Evolutionary conservation across 2,797 vertebrate species (phyloP).

Genomic region (Allobates femoralis): DNA sequence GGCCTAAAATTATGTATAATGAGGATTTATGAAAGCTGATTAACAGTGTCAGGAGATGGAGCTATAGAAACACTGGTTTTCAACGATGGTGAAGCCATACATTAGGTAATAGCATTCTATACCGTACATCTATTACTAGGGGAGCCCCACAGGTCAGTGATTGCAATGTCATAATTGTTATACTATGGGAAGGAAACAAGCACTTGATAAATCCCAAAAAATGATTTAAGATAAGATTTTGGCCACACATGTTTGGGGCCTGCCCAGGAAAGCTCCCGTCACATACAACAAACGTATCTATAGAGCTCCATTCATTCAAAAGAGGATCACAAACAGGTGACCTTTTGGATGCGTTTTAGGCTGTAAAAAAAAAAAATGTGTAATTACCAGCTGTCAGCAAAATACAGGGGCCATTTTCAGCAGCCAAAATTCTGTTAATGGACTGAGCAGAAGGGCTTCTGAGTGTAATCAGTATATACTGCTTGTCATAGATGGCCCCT

Average conservation of each 20-base stretch:
- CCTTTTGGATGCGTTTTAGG: no score
- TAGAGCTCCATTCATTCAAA: background rate
- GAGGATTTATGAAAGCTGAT: background rate
- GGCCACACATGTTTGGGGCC: background rate
- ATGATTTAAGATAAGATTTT: no score
- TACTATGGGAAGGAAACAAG: background rate
- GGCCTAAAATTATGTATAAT: background rate
- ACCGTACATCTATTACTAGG: background rate
- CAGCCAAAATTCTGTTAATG: no score
- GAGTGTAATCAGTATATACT: no score
- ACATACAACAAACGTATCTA: background rate
- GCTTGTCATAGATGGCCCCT: no score
- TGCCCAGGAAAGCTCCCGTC: background rate
- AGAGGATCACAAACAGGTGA: no score
- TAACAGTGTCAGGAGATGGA: constrained; percentile 3
- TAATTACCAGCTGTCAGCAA: no score
- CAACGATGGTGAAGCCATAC: background rate
- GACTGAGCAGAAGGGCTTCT: no score
- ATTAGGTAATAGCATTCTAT: background rate
- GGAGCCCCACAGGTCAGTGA: background rate
- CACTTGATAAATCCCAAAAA: no score
- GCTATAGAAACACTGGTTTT: background rate
- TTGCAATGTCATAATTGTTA: background rate
- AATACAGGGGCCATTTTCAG: no score
- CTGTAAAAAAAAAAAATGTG: no score